Percentiles rank a stretch among this genome's conserved stretches.
Conservation (phyloP, 1,140 invertebrate genomes). For the Steinernema feltiae region DNA sequence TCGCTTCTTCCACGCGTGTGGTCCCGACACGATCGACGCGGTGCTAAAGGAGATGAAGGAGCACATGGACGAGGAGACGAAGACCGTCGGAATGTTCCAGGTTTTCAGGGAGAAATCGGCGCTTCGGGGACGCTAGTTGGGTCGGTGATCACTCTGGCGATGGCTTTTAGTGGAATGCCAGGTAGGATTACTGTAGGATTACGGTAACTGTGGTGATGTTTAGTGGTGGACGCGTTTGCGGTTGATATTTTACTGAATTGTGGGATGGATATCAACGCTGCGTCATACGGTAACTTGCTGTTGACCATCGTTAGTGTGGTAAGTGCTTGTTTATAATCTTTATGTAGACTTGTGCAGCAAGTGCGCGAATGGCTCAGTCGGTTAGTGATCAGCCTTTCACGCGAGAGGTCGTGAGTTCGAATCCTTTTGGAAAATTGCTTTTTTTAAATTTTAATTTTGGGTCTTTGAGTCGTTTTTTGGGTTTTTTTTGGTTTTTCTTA, state of each 20-base stretch:
- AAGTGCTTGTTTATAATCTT: too few relatives aligned
- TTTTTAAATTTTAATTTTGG: too few relatives aligned
- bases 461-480: too few relatives aligned
- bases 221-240: conserved; percentile 52
- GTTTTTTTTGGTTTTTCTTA: too few relatives aligned
- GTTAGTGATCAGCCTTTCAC: background rate
- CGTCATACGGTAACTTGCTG: conserved; percentile 48
- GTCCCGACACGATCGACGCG: conserved; percentile 17
- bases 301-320: conserved; percentile 47
- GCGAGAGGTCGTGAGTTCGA: background rate
- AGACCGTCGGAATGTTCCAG: conserved; percentile 32
- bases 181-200: conserved; percentile 33
- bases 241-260: conserved; percentile 49
- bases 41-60: conserved; percentile 37
- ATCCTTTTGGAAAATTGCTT: too few relatives aligned
- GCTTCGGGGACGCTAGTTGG: conserved; percentile 40
- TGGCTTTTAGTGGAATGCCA: conserved; percentile 55
- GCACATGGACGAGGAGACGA: conserved; percentile 29
- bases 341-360: background rate
- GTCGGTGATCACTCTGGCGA: conserved; percentile 44
- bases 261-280: conserved; percentile 38
- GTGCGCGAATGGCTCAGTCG: background rate
- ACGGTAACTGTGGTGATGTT: conserved; percentile 16
- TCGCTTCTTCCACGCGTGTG: conserved; percentile 40
- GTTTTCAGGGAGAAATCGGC: conserved; percentile 29